Evolutionary conservation across 2,888 invertebrate genomes (phyloP).

Genomic region (Euspilapteryx auroguttella): DNA sequence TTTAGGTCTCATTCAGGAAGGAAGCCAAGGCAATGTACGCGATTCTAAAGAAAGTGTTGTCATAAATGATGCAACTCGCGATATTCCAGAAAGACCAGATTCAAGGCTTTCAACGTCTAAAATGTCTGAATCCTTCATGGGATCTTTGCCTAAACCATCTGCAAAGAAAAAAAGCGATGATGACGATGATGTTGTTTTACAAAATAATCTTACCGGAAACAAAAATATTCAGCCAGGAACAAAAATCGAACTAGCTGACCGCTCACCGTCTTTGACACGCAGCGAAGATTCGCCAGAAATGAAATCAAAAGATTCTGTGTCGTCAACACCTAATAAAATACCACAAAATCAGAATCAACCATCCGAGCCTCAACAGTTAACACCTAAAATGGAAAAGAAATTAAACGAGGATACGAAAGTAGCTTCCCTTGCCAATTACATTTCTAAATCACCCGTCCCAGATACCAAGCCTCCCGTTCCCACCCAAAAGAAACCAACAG

Average conservation of each 20-base stretch:
- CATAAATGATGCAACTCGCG: conserved; percentile 24
- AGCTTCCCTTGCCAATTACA: conserved; percentile 22
- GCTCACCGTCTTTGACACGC: conserved; percentile 48
- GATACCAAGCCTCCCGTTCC: conserved; percentile 6
- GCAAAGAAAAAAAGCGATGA: conserved; percentile 39
- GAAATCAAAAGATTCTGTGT: conserved; percentile 23
- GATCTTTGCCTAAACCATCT: conserved; percentile 28
- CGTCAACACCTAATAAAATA: conserved; percentile 20
- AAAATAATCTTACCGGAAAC: conserved; percentile 20
- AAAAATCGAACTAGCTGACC: conserved; percentile 36
- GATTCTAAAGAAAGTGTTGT: conserved; percentile 49
- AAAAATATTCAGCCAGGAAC: conserved; percentile 14
- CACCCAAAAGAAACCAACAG: conserved; percentile 35
- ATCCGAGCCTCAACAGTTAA: conserved; percentile 32
- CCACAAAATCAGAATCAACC: conserved; percentile 15
- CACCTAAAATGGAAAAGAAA: conserved; percentile 46
- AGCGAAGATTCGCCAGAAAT: conserved; percentile 54
- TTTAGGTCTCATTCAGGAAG: conserved; percentile 49
- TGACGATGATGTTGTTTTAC: conserved; percentile 43
- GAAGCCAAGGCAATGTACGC: conserved; percentile 40
- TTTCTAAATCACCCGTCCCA: conserved; percentile 15
- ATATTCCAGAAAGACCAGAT: conserved; percentile 36
- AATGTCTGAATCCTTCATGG: conserved; percentile 54
- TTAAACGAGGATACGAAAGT: too few species aligned
- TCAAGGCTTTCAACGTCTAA: conserved; percentile 45